These are phyloP conservation scores for Crocodylus rhombifer DNA, from an alignment of 2,797 vertebrate species.

Conservation along the genomic window DNA sequence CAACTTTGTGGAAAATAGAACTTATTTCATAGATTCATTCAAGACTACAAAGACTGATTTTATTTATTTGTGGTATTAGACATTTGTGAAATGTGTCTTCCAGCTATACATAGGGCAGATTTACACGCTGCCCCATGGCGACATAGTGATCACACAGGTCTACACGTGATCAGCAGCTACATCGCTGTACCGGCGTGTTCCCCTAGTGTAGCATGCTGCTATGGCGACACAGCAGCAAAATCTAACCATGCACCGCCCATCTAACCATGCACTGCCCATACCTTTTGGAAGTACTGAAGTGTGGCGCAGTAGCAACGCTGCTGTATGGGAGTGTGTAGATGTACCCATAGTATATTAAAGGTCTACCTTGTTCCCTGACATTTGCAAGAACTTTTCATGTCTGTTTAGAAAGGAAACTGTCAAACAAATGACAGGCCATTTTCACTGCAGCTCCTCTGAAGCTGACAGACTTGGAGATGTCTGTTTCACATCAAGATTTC, in stretches of 20 bases:
- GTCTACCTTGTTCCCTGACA: background rate
- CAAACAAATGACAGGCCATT: background rate
- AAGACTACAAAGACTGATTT: background rate
- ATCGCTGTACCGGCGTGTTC: no score
- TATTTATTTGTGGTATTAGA: background rate
- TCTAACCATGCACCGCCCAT: no score
- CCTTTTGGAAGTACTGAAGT: no score
- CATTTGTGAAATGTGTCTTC: background rate
- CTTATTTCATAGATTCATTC: background rate
- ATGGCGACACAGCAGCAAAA: no score
- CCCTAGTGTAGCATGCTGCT: no score
- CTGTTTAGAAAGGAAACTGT: constrained; percentile 31
- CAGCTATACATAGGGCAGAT: background rate
- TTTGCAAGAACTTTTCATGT: background rate
- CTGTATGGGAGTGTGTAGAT: no score
- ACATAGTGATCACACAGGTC: no score
- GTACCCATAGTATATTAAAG: background rate
- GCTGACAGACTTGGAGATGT: background rate
- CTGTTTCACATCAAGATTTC: background rate
- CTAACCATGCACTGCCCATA: no score
- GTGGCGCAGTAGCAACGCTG: no score
- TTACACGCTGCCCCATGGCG: no score
- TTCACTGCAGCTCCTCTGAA: constrained; percentile 4
- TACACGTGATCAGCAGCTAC: no score
- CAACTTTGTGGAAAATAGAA: background rate